Evolutionary conservation across 2,797 vertebrate species (phyloP), one percentile per base, ranked within the genome.

Genomic region (Propithecus perrieri): DNA sequence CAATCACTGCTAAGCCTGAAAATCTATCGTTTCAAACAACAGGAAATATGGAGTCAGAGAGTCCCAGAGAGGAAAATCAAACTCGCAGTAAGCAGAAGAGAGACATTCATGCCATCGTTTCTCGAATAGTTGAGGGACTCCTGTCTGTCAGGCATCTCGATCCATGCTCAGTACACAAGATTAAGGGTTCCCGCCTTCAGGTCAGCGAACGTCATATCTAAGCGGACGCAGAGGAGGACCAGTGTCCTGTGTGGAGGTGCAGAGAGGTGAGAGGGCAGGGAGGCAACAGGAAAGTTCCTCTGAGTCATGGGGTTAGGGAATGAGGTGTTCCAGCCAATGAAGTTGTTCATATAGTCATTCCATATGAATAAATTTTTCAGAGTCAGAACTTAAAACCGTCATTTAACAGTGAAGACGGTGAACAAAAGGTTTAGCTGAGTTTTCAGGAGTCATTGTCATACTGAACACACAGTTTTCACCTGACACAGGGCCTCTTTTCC

Each of bases 1-100:
- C 92, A 89, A 30, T 96, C 57, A 48, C 74, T 43, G 50, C 74
- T 86, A 88, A 89, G 85, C 91, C 81, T 95, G 78, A 84, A 97
- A 94, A 94, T 84, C 28, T 35, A 57, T 92, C 81, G 78, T 74
- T 92, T 35, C 87, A 94, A 95, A 94, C 81, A 91, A 55, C 28
- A 20, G 55, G 46, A 84, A 91, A 78, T 41, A n/a, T 38, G 41
- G 57, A 84, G 81, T 67, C 46, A 61, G 67, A 75, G 38, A 59
- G 50, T 80, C 55, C 76, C 75, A 55, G 43, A 75, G 46, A 93
- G 5, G 55, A 78, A 69, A 79, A 78, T 30, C 59, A n/a, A 88
- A 38, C 20, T 24, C 1, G 0, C 14, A 13, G 14, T 50, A 18
- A 84, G 22, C 41, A 26, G 24, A 48, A 71, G 7, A 33, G 75